Base-by-base conservation (phyloP, 2,797 vertebrate species). In the Phoxinus dragarum region DNA sequence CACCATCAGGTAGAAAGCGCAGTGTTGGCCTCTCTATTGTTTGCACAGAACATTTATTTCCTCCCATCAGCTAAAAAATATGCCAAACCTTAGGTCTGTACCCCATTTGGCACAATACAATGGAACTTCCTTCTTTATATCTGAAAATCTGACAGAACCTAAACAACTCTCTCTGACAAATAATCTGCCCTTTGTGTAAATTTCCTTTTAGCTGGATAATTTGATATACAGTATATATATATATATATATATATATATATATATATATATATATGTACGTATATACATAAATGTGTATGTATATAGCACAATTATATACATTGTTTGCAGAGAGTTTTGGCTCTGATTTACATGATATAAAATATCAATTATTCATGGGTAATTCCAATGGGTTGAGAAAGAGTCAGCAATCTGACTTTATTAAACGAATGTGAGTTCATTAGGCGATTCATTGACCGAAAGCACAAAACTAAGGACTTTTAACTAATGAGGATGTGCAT, bases 11-110 rank as follows among this genome's bases (percentile, higher is more conserved):
- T 80, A 27, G n/a, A 79, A 64, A 59, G 31, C 56, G 2, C 73
- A 73, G 64, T 36, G 27, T 77, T 44, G 36, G 76, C 56, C 19
- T 36, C 61, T 64, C 59, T 68, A 80, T 83, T 75, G 83, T 79
- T 80, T 83, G 68, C 64, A 54, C 8, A 49, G 61, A 84, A 80
- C 49, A 68, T 47, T 84, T 79, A 77, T 85, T 85, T 88, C 27
- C 67, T 82, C 69, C 80, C 75, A 85, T 38, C 34, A 82, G 74
- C 56, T 9, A 66, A 67, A 71, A 73, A 82, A 81, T 23, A 56
- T 2, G 17, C 7, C 44, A 76, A 69, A 42, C 42, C 38, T 49
- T 7, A 84, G 12, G 59, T 16, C 34, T 68, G 8, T 11, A 84
- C 69, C 66, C 75, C 7, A 69, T 84, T 84, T 79, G 61, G 5